Conservation (phyloP, 2,113 vertebrate genomes). For the Spea multiplicata region DNA sequence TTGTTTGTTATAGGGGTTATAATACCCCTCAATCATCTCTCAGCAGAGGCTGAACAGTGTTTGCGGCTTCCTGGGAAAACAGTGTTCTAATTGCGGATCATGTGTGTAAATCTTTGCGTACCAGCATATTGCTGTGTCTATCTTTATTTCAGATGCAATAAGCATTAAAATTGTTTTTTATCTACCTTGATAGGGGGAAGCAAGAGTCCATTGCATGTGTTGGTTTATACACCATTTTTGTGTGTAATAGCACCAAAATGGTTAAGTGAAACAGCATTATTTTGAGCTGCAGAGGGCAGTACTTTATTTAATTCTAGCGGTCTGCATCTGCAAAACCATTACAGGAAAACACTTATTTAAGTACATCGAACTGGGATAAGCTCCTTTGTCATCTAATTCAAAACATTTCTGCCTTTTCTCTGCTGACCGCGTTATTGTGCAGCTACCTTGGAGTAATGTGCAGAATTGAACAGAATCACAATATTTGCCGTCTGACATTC, state of each 20-base stretch:
- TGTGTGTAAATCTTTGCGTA: too few relatives aligned
- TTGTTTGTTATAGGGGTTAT: too few relatives aligned
- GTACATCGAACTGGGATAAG: slow-evolving; percentile 8
- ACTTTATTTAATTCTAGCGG: neutral
- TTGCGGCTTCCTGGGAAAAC: too few relatives aligned
- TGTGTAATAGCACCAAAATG: neutral
- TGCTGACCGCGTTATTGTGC: neutral
- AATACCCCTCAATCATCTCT: too few relatives aligned
- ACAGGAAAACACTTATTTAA: neutral
- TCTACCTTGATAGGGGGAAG: too few relatives aligned
- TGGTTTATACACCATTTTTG: too few relatives aligned
- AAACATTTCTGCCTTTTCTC: neutral
- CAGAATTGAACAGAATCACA: neutral
- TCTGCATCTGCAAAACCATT: neutral
- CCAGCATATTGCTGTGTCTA: too few relatives aligned
- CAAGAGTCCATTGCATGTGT: too few relatives aligned
- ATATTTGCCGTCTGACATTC: neutral
- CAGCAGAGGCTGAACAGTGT: too few relatives aligned
- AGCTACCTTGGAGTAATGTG: neutral
- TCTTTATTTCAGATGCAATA: too few relatives aligned
- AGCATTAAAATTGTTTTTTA: too few relatives aligned
- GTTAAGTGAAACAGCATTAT: neutral
- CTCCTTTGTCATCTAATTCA: slow-evolving; percentile 10
- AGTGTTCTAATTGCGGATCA: too few relatives aligned
- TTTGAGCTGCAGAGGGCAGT: slow-evolving; percentile 13